Base-by-base conservation (phyloP, 2,113 vertebrate species). In the Phylloscopus trochiloides region DNA sequence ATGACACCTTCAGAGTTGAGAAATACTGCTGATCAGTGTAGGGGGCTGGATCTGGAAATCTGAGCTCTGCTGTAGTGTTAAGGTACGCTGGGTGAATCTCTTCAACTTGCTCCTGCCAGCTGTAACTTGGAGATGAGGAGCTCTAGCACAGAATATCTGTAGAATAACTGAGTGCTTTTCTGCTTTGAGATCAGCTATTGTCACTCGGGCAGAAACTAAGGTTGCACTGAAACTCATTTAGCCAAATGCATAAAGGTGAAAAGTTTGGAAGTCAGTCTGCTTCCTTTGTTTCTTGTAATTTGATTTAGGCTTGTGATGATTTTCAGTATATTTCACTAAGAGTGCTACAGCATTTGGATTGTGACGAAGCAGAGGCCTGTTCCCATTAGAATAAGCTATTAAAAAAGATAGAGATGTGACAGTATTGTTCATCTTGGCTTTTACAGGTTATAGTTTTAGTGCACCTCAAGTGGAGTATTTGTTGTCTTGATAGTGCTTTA, bases 1-100 rank as follows among this genome's bases (percentile, higher is more conserved):
- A 96, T 96, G 68, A 96, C 61, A 84, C 90, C 79, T 92, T 93
- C 79, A 21, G 68, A 79, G 52, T 96, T 96, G 96, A 92, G 94
- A 96, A 96, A 96, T 88, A 36, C 0, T 80, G 71, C 63, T 0
- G 28, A 38, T 72, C 71, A 83, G 67, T 0, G 0, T 17, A 51
- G 82, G 75, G 88, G 48, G 22, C n/a, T 80, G 36, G 54, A 26
- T 76, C 54, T 55, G 62, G 78, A 12, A 31, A 11, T 86, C 18
- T 3, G 13, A 80, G n/a, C 55, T 80, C 12, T 48, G 59, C 75
- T 95, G 31, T 57, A 32, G 6, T 42, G 17, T 78, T 67, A 9
- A 3, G 45, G 61, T 75, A 26, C 17, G 1, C 25, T 50, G 51
- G n/a, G 34, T 88, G 29, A 75, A 67, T 54, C 58, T 76, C 40